A percentile compares a stretch with the other conserved stretches of the same genome.
These are phyloP conservation scores for Dallia pectoralis DNA, from an alignment of 2,797 vertebrate species.

Conservation along the genomic window DNA sequence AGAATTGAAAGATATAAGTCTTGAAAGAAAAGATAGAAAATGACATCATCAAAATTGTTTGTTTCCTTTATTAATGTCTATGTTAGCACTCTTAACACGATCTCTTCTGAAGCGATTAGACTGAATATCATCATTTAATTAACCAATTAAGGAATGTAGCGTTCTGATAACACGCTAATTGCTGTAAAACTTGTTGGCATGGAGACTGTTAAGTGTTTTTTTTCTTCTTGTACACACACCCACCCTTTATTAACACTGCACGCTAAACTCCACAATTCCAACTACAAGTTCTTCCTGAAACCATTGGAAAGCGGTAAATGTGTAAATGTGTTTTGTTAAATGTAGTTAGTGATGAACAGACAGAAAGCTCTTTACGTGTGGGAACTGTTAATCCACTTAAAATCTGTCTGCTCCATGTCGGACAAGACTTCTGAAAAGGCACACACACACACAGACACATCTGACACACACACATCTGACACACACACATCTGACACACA, in stretches of 20 bases:
- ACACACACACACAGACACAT: background rate
- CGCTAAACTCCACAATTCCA: background rate
- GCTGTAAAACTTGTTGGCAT: background rate
- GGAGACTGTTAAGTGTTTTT: background rate
- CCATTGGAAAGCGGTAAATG: background rate
- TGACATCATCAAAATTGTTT: background rate
- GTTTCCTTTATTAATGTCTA: constrained; percentile 9
- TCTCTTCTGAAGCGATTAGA: constrained; percentile 5
- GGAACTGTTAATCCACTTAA: background rate
- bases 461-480: too few relatives aligned
- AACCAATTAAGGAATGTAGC: constrained; percentile 31
- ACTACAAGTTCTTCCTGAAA: too few relatives aligned
- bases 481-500: too few relatives aligned
- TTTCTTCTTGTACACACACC: background rate
- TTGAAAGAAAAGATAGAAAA: background rate
- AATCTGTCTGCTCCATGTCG: background rate
- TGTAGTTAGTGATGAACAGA: background rate
- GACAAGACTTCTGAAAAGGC: background rate
- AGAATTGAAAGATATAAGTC: background rate
- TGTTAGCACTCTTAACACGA: constrained; percentile 10
- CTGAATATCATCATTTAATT: constrained; percentile 30
- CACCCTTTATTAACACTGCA: background rate
- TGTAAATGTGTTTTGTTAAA: background rate
- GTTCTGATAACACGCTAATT: constrained; percentile 18
- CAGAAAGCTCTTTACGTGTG: background rate